Base-by-base conservation (phyloP, 2,113 vertebrate species). In the Prietella phreatophila region DNA sequence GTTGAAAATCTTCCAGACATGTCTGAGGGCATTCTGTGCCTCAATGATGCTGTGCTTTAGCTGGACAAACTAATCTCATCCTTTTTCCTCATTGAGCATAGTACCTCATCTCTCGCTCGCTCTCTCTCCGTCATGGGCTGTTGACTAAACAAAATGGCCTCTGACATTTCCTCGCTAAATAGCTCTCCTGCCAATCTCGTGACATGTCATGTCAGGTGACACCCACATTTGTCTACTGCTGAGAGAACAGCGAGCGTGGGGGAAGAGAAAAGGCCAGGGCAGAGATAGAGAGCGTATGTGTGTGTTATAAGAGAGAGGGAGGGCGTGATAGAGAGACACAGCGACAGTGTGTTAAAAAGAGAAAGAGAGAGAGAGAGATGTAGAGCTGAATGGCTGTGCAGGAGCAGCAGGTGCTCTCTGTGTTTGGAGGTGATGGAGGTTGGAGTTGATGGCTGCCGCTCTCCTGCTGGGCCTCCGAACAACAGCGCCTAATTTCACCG, bases 81-180 rank as follows among this genome's bases (percentile, higher is more conserved):
- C 63, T 73, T 47, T 58, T 58, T 73, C 30, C 25, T 71, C 17
- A 55, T 55, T 33, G 56, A 42, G 56, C 22, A 5, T 17, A 71
- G 20, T 56, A 82, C 22, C 69, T 78, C n/a, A 27, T 55, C 58
- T 56, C 73, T 82, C 78, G 50, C 86, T 81, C 27, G 5, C 25
- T 69, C 39, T 27, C 63, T 75, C 65, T 85, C 80, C 11, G 30
- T 53, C 82, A 63, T 81, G 65, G 71, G 84, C 86, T 86, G 84
- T 88, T 90, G 89, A 86, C 85, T 85, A 88, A 88, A 90, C 89
- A 90, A 90, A 90, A 90, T 90, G 89, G 84, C 89, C 87, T 53
- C 85, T 86, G 87, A 90, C 89, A 90, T 86, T 88, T 88, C 89
- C 85, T 90, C 20, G 55, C 85, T 88, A 86, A 90, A 90, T 85